Conservation (phyloP, 2,797 vertebrate species). For the Gallinago solitaria region DNA sequence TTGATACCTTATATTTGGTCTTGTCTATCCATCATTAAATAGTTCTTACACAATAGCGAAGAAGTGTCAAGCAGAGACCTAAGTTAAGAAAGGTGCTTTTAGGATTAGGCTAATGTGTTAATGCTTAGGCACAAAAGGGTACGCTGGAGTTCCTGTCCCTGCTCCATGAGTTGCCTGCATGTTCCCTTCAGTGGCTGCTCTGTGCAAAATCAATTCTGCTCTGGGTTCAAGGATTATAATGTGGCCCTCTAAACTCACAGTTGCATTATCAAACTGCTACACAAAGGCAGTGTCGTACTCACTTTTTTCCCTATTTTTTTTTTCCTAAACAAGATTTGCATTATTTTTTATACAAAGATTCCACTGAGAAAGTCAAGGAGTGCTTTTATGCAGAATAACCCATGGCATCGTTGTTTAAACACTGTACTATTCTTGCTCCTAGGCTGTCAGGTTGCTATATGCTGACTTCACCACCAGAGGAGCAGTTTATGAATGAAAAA, state of each 20-base stretch:
- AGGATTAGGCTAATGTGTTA: not conserved
- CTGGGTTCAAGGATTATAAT: not conserved
- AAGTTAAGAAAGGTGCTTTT: not conserved
- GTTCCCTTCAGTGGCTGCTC: not conserved
- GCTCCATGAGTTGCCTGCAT: rapidly evolving
- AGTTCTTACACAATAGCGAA: not conserved
- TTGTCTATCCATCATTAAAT: not conserved
- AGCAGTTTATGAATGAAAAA: not conserved
- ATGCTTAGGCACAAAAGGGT: not conserved
- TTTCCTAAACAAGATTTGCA: not conserved
- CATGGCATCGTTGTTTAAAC: not conserved
- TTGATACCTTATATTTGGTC: not conserved
- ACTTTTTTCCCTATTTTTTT: not conserved
- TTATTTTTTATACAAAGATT: not conserved
- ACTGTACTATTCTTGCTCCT: not conserved
- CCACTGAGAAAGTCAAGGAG: not conserved
- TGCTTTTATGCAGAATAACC: not conserved
- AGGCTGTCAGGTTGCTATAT: not conserved
- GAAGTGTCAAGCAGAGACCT: not conserved
- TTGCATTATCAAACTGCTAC: not conserved
- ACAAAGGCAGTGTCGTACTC: not conserved
- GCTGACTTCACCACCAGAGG: not conserved
- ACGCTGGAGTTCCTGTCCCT: not conserved
- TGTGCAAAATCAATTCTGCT: not conserved
- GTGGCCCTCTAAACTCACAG: not conserved